Conservation (phyloP, 2,888 invertebrate species). For the Papilio protenor region DNA sequence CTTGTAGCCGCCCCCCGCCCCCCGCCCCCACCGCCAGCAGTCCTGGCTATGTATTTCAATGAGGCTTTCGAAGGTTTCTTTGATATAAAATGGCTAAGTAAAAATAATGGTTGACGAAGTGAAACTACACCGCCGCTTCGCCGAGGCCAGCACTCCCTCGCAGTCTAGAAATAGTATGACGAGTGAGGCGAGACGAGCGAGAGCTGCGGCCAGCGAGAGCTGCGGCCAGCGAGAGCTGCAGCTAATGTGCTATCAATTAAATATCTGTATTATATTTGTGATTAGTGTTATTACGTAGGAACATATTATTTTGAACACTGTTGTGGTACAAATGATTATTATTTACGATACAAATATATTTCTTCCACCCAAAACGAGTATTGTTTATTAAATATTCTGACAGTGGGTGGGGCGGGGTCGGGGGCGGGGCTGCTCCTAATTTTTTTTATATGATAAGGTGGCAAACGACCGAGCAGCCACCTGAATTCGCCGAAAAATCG, state of each 20-base stretch:
- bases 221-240: neutral
- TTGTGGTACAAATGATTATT: too few relatives aligned
- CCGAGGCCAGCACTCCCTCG: too few relatives aligned
- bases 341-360: neutral
- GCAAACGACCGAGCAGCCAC: too few relatives aligned
- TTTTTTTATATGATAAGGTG: too few relatives aligned
- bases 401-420: neutral
- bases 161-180: neutral
- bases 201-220: neutral
- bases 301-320: neutral
- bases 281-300: neutral
- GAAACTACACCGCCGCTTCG: too few relatives aligned
- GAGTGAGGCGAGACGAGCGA: neutral
- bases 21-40: slow-evolving; percentile 52
- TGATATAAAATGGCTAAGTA: neutral
- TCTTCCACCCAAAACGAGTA: neutral
- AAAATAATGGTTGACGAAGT: neutral
- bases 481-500: too few relatives aligned
- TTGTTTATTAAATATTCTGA: neutral
- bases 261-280: slow-evolving; percentile 1
- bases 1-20: slow-evolving; percentile 83
- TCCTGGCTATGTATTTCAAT: neutral
- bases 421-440: neutral
- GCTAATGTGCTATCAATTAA: neutral
- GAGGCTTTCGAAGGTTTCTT: neutral